phyloP scores from a whole-genome alignment of 2,888 invertebrate genomes.

The Heteromurus nitidus region DNA sequence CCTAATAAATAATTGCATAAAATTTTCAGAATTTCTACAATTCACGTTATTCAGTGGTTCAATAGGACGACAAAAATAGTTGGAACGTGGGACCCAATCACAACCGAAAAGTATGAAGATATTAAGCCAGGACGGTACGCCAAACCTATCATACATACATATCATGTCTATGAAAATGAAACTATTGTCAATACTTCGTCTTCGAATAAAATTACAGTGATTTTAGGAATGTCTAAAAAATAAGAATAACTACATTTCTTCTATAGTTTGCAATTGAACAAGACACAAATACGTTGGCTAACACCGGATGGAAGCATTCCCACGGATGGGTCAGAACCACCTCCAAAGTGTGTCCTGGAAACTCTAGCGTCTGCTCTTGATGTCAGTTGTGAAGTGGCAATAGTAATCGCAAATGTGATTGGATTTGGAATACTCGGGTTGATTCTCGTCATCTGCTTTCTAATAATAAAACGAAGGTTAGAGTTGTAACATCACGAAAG shows the following conservation, averaged over 20 bases:
- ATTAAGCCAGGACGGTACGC: conserved; percentile 24
- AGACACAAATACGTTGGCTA: conserved; percentile 81
- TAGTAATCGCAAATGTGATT: conserved; percentile 81
- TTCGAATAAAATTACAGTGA: no score
- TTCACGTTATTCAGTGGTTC: conserved; percentile 80
- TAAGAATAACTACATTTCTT: no score
- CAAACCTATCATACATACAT: background rate
- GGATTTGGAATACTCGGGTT: conserved; percentile 79
- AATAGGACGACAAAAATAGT: conserved; percentile 77
- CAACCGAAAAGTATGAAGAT: conserved; percentile 76
- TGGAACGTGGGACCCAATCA: conserved; percentile 80
- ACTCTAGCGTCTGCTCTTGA: conserved; percentile 82
- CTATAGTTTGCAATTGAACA: conserved; percentile 77
- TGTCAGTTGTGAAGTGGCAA: conserved; percentile 84
- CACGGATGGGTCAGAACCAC: conserved; percentile 80
- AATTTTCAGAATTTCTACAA: conserved; percentile 76
- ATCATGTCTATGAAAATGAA: no score
- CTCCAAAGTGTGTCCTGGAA: conserved; percentile 81
- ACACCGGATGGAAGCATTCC: conserved; percentile 80
- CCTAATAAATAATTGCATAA: no score
- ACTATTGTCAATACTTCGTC: no score
- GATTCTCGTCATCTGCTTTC: conserved; percentile 79
- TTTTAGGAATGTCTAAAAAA: no score
- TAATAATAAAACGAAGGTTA: conserved; percentile 81
- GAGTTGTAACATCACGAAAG: no score